Conservation (phyloP, 1,140 invertebrate species). For the Lycorma delicatula region DNA sequence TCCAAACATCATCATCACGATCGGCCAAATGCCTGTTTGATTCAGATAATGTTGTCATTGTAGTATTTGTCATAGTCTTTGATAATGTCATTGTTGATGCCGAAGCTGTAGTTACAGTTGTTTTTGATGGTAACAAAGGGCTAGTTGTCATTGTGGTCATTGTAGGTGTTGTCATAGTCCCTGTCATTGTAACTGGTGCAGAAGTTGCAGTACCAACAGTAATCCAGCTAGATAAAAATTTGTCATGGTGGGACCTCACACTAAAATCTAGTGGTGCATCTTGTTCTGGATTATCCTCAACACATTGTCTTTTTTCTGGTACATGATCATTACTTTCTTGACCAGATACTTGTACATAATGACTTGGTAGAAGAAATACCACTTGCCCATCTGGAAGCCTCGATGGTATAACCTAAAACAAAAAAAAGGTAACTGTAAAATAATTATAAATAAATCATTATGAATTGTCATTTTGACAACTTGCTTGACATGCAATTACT, state of each 20-base stretch:
- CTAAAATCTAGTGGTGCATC: slow-evolving; percentile 20
- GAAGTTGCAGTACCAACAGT: too few species aligned
- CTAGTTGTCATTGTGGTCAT: too few species aligned
- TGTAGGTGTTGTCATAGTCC: not conserved
- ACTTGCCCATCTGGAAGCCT: slow-evolving; percentile 46
- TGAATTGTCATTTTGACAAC: not conserved
- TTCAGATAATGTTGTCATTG: too few species aligned
- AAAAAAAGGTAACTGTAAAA: slow-evolving; percentile 12
- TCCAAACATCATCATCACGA: slow-evolving; percentile 13
- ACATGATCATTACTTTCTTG: slow-evolving; percentile 39
- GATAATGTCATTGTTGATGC: too few species aligned
- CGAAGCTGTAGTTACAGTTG: too few species aligned
- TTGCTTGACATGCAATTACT: too few species aligned
- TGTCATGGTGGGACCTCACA: slow-evolving; percentile 5
- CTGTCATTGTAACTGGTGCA: not conserved
- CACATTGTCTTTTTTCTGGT: not conserved
- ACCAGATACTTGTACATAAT: slow-evolving; percentile 44
- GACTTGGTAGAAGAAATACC: slow-evolving; percentile 46
- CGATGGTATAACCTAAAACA: slow-evolving; percentile 44
- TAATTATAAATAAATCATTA: not conserved
- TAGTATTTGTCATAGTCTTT: too few species aligned
- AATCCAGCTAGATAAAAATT: not conserved
- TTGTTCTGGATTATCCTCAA: slow-evolving; percentile 24
- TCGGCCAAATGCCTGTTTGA: slow-evolving; percentile 5
- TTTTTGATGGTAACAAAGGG: too few species aligned